These are phyloP conservation scores for Trypoxylus dichotomus DNA, from an alignment of 1,140 invertebrate species.

Conservation along the genomic window DNA sequence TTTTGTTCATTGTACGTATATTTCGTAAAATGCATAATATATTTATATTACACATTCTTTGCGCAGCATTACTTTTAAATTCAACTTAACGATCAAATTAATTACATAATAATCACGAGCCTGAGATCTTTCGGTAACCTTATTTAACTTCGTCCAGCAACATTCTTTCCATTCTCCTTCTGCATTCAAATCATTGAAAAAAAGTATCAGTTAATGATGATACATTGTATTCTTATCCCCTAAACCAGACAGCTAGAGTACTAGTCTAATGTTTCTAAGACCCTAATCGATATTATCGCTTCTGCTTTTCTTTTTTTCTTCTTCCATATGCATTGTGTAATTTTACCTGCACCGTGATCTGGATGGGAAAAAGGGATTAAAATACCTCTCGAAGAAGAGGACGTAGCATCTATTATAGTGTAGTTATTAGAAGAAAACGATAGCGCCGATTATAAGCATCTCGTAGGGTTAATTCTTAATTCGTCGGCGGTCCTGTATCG, in stretches of 20 bases:
- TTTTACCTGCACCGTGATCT: neutral
- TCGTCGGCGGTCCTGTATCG: neutral
- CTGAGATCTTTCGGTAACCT: no score
- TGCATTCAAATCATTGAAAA: no score
- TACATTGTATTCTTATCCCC: no score
- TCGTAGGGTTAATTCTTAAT: slow-evolving; percentile 9
- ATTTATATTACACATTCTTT: no score
- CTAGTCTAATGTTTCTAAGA: neutral
- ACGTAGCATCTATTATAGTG: neutral
- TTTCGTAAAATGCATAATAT: no score
- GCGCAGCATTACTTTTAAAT: neutral
- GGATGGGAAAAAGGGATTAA: neutral
- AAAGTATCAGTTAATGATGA: no score
- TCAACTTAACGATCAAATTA: no score
- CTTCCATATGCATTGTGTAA: neutral
- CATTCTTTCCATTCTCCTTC: no score
- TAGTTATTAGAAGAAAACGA: neutral
- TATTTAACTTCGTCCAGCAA: no score
- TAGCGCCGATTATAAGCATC: neutral
- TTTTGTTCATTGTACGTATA: no score
- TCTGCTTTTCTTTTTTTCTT: neutral
- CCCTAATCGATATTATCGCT: neutral
- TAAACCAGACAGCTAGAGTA: no score
- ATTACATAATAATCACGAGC: no score
- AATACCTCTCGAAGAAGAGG: neutral